These are phyloP conservation scores for Lagopus leucura DNA, from an alignment of 2,113 vertebrate species.

Conservation along the genomic window DNA sequence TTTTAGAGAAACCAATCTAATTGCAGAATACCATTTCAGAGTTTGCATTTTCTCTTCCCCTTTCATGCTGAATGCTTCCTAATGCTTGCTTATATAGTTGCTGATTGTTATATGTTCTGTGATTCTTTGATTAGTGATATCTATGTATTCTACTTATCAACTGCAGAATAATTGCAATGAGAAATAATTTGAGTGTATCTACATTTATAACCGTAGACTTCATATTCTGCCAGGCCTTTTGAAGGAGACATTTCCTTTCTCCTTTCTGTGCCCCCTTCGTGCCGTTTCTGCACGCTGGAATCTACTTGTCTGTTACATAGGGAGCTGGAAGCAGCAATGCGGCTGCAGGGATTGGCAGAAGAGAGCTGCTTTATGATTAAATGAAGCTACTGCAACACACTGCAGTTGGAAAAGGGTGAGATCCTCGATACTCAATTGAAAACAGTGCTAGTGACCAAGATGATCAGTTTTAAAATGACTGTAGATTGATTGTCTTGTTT, in stretches of 20 bases:
- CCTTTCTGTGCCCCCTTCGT: not conserved
- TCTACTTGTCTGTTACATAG: not conserved
- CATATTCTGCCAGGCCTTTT: not conserved
- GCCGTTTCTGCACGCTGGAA: slow-evolving; percentile 11
- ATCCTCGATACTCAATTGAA: not conserved
- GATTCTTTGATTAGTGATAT: not conserved
- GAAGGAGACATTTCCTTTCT: not conserved
- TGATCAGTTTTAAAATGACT: slow-evolving; percentile 9
- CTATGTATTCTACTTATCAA: not conserved
- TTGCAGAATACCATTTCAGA: not conserved
- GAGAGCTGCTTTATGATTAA: slow-evolving; percentile 40
- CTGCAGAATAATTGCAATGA: not conserved
- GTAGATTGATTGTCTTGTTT: not conserved
- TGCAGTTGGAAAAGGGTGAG: slow-evolving; percentile 56
- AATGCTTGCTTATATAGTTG: not conserved
- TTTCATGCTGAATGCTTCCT: not conserved
- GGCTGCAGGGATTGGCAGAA: slow-evolving; percentile 52
- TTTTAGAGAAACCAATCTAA: slow-evolving; percentile 16
- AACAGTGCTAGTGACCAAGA: not conserved
- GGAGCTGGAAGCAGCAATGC: slow-evolving; percentile 58
- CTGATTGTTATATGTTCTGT: not conserved
- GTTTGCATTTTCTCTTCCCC: not conserved
- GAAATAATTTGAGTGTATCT: not conserved
- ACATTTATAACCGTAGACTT: not conserved
- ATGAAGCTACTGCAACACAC: slow-evolving; percentile 38